Evolutionary conservation across 2,797 vertebrate genomes (phyloP), one percentile per base, ranked within the genome.

Genomic region (Etheostoma nigrum): DNA sequence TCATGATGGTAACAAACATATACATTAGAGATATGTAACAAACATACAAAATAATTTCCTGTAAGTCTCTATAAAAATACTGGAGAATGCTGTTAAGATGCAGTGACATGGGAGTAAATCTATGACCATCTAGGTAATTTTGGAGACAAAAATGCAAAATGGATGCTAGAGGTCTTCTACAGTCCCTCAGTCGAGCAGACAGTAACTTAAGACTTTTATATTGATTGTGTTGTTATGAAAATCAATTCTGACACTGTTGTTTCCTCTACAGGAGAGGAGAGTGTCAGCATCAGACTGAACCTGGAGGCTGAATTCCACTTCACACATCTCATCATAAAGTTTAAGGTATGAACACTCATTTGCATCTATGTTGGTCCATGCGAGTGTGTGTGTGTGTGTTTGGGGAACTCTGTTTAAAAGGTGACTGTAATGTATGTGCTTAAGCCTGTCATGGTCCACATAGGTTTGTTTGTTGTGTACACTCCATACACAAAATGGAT

Each of bases 291-390:
- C 84, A 92, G 93, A 64, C 93, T 98, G 44, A 95, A 98, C 84
- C 93, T 98, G 72, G 96, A 97, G 87, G 94, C 92, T 0, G 94
- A 97, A 84, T 98, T 97, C 89, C 96, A 96, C 88, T 97, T 99
- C 85, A 97, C 95, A 23, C 96, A 97, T 74, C 96, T 98, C 79
- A 96, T 97, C 90, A 95, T 97, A 94, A 97, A 95, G 78, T 98
- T 98, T 79, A 98, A 96, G 95, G 97, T 97, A 40, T 23, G 30
- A 19, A 10, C 52, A 2, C 12, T 51, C 72, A 61, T 57, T 36
- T 27, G 16, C 9, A 3, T 67, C 21, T 74, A 14, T 55, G 48
- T 64, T 40, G 21, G 33, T 63, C 9, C 18, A 2, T 45, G 27
- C 71, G 48, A 27, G 0, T 53, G 47, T 57, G 67, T 67, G 42